These are phyloP conservation scores for Eretmocerus hayati DNA, from an alignment of 2,888 invertebrate species.

Conservation along the genomic window DNA sequence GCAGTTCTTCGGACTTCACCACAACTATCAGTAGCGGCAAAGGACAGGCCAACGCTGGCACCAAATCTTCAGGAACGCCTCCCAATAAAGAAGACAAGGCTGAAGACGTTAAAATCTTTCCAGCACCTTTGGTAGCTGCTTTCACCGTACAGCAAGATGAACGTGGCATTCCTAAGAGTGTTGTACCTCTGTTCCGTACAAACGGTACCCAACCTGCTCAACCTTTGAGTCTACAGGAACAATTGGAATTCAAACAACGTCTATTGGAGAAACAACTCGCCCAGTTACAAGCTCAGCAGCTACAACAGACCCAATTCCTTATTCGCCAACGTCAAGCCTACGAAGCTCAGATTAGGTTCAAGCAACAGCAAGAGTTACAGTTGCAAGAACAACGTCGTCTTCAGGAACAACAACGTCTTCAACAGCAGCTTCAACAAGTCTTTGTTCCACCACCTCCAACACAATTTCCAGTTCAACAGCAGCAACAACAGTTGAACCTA, in stretches of 20 bases:
- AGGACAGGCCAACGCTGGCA: constrained; percentile 4
- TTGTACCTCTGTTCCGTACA: constrained; percentile 59
- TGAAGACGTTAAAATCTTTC: constrained; percentile 70
- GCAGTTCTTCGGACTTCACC: neutral
- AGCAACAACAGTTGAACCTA: neutral
- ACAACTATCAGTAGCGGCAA: neutral
- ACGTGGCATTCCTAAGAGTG: constrained; percentile 69
- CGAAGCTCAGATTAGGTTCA: constrained; percentile 48
- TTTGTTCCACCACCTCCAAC: constrained; percentile 21
- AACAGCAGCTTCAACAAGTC: constrained; percentile 18
- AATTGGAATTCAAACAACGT: constrained; percentile 61
- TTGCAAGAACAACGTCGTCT: constrained; percentile 36
- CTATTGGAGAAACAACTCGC: constrained; percentile 64
- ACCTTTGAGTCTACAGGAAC: constrained; percentile 43
- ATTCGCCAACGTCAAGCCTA: constrained; percentile 59
- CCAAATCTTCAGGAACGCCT: constrained; percentile 5
- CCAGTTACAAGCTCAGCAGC: constrained; percentile 59
- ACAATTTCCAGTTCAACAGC: constrained; percentile 24
- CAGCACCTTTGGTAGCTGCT: constrained; percentile 75
- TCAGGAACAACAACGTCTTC: constrained; percentile 38
- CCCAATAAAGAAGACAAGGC: constrained; percentile 35
- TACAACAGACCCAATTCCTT: constrained; percentile 63
- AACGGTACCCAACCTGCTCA: constrained; percentile 40
- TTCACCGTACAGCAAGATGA: constrained; percentile 81
- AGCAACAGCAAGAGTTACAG: constrained; percentile 38